A percentile compares a stretch with the other conserved stretches of the same genome.
Evolutionary conservation across 2,888 invertebrate genomes (phyloP).

Genomic region (Metellina segmentata): DNA sequence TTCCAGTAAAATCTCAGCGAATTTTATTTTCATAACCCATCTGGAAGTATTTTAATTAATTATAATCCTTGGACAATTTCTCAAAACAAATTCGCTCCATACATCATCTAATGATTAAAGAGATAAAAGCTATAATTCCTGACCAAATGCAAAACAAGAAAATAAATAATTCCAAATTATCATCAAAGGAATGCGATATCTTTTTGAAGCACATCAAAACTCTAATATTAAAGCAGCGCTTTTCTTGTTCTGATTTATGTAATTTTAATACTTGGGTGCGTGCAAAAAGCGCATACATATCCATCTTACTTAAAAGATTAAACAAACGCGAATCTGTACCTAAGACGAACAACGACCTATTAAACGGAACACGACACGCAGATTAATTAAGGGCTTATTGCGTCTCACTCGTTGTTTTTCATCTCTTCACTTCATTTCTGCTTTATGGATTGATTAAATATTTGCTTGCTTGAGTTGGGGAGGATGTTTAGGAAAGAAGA

Average conservation of each 20-base stretch:
- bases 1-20: too few species aligned
- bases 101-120: neutral
- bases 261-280: neutral
- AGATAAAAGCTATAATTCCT: neutral
- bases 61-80: too few species aligned
- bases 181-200: neutral
- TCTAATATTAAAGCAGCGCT: neutral
- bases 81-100: neutral
- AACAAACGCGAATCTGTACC: neutral
- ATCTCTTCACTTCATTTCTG: neutral
- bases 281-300: neutral
- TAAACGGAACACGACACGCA: neutral
- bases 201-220: neutral
- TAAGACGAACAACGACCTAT: neutral
- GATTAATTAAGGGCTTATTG: constrained; percentile 12
- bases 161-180: neutral
- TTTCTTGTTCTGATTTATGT: neutral
- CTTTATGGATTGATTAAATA: constrained; percentile 17
- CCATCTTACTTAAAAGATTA: constrained; percentile 15
- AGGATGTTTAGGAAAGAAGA: neutral
- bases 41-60: too few species aligned
- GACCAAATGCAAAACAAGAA: neutral
- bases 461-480: constrained; percentile 8
- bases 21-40: too few species aligned
- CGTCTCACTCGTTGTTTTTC: neutral